A percentile compares a stretch with the other conserved stretches of the same genome.
Conservation (phyloP, 2,113 vertebrate genomes). For the Dromas ardeola region DNA sequence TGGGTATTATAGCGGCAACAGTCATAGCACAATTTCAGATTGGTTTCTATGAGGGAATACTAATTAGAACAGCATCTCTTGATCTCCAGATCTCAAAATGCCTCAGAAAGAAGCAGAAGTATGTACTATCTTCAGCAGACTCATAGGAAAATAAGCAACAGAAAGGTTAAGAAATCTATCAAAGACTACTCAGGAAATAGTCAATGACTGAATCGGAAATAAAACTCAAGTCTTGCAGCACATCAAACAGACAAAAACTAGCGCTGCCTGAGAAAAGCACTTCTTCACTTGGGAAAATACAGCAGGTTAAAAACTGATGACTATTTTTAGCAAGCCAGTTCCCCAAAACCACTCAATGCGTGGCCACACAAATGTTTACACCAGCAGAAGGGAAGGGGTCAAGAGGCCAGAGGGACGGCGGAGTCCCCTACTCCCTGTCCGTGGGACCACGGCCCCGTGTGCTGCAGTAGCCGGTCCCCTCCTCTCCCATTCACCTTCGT, state of each 20-base stretch:
- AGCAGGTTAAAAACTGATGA: not conserved
- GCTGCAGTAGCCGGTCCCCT: not conserved
- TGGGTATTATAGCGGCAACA: not conserved
- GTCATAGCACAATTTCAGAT: not conserved
- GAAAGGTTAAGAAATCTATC: conserved; percentile 53
- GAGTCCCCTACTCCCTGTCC: not conserved
- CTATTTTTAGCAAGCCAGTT: conserved; percentile 42
- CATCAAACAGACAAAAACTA: not conserved
- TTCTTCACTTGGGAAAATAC: not conserved
- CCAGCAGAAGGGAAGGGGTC: not conserved
- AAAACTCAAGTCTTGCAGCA: not conserved
- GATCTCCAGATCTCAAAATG: not conserved
- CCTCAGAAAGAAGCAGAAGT: conserved; percentile 10
- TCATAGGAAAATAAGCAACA: conserved; percentile 38
- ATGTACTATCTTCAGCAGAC: not conserved
- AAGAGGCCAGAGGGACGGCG: not conserved
- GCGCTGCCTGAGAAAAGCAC: not conserved
- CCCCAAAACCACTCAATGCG: not conserved
- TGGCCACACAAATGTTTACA: not conserved
- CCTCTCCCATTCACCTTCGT: fast-evolving
- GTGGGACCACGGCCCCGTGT: not conserved
- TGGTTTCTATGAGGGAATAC: not conserved
- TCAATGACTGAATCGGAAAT: conserved; percentile 22
- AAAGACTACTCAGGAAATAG: conserved; percentile 26
- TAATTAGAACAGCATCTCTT: not conserved